Percentiles rank a stretch among this genome's conserved stretches.
Evolutionary conservation across 2,113 vertebrate genomes (phyloP).

Genomic region (Pseudorectes ferrugineus): DNA sequence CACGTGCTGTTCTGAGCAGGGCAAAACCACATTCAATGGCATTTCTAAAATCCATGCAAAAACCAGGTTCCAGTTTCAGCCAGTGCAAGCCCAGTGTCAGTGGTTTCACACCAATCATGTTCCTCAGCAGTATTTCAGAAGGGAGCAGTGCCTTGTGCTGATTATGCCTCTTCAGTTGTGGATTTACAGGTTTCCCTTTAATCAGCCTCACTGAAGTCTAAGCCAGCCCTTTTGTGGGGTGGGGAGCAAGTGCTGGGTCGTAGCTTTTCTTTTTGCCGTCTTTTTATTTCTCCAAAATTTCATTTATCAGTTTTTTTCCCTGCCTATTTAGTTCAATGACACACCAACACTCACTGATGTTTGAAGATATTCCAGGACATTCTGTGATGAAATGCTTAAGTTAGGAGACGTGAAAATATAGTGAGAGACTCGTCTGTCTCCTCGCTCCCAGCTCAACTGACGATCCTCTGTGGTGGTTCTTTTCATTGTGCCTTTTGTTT

Average conservation of each 20-base stretch:
- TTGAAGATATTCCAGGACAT: background rate
- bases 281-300: background rate
- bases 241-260: background rate
- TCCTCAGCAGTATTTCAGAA: background rate
- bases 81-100: background rate
- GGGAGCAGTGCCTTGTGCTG: background rate
- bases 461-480: background rate
- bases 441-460: background rate
- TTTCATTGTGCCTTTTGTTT: slow-evolving; percentile 46
- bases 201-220: background rate
- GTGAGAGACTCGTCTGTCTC: background rate
- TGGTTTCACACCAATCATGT: background rate
- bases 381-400: slow-evolving; percentile 9
- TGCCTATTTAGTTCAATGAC: background rate
- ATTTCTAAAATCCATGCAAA: background rate
- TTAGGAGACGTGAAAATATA: background rate
- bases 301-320: background rate
- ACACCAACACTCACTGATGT: background rate
- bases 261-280: background rate
- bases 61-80: background rate
- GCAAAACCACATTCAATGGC: background rate
- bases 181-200: slow-evolving; percentile 1
- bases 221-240: background rate
- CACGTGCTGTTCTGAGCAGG: background rate
- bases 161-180: background rate